phyloP scores from a whole-genome alignment of 2,113 vertebrate genomes.

The Oceanites oceanicus region DNA sequence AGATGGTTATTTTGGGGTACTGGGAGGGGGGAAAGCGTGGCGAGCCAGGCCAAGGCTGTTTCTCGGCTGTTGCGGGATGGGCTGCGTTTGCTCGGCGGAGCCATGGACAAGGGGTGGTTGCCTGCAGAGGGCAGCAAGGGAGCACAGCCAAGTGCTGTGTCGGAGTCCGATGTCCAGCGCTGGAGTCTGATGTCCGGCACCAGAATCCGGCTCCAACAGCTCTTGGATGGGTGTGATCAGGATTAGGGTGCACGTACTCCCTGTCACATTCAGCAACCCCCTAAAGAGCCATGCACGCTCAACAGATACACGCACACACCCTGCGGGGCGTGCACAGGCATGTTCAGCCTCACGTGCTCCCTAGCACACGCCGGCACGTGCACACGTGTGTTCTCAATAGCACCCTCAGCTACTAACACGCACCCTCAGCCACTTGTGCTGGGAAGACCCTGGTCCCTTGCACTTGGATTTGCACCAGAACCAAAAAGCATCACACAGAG shows the following conservation, averaged over 20 bases:
- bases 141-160: background rate
- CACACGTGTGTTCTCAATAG: fast-evolving
- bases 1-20: background rate
- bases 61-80: background rate
- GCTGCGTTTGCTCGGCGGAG: background rate
- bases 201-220: background rate
- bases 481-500: fast-evolving
- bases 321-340: fast-evolving
- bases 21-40: fast-evolving
- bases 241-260: background rate
- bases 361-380: fast-evolving
- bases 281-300: fast-evolving
- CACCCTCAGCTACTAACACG: background rate
- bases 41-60: background rate
- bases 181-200: fast-evolving
- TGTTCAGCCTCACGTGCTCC: background rate
- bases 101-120: background rate
- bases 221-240: fast-evolving
- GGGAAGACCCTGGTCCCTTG: background rate
- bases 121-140: constrained; percentile 35
- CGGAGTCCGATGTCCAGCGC: fast-evolving
- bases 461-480: fast-evolving
- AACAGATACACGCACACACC: background rate
- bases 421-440: fast-evolving
- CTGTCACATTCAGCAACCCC: fast-evolving